Evolutionary conservation across 1,140 invertebrate genomes (phyloP), one percentile per base, ranked within the genome.

Genomic region (Piezodorus guildinii): DNA sequence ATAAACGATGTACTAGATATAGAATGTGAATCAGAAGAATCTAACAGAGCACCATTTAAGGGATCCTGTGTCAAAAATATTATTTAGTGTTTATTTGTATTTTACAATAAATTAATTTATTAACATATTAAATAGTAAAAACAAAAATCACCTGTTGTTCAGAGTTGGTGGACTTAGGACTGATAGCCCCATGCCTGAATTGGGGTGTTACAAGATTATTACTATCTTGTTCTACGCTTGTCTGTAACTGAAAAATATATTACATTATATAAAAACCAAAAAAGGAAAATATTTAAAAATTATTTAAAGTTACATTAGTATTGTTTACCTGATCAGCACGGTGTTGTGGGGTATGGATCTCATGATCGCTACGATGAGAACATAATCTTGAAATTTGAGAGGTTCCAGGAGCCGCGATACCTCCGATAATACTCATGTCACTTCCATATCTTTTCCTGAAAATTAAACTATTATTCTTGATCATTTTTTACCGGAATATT

Each of bases 1-100:
- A 72, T 70, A 60, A 72, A 72, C 1, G 92, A 96, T 1, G 84
- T 89, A 16, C 86, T 88, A 5, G 88, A 90, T 2, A 89, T 79
- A 1, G 87, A 90, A 66, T 82, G 81, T 44, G 81, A 83, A 69
- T 87, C 85, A 0, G 81, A 81, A 0, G 79, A 81, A 68, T 82
- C 81, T 15, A 72, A 45, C 15, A 71, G 49, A 27, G 66, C 64
- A 21, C 52, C 14, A 15, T 66, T 63, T 12, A 67, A 49, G 5
- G 65, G 66, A 43, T 69, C 68, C 68, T 69, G 62, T 17, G 66
- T 62, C 64, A 25, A 44, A 17, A 17, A 61, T 14, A 49, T 39
- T 39, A 39, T 10, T 39, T 39, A 39, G 12, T 39, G 12, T 10
- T 39, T 17, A 49, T 17, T 6, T 1, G 16, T 49, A 49, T 17